Percentiles rank a stretch among this genome's conserved stretches.
Conservation (phyloP, 2,797 vertebrate species). For the Jordanella pulchra region DNA sequence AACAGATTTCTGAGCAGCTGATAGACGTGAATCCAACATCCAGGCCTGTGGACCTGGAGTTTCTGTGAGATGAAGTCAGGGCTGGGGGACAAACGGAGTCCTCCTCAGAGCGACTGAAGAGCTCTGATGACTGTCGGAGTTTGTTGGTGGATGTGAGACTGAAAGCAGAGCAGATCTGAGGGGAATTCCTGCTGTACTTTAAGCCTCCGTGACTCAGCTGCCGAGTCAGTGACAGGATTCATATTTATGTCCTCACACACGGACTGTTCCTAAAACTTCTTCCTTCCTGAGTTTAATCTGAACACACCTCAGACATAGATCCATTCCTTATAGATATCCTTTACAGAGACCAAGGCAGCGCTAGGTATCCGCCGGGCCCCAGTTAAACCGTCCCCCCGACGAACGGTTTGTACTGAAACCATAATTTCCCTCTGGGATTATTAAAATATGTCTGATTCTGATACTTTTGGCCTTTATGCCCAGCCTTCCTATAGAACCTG, state of each 20-base stretch:
- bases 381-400: too few relatives aligned
- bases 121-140: not conserved
- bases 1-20: not conserved
- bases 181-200: constrained; percentile 47
- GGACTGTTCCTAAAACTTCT: not conserved
- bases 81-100: not conserved
- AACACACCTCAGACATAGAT: too few relatives aligned
- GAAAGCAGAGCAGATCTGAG: not conserved
- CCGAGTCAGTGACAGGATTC: constrained; percentile 38
- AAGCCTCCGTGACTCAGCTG: constrained; percentile 43
- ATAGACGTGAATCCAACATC: constrained; percentile 1
- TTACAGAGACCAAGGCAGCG: too few relatives aligned
- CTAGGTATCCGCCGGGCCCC: too few relatives aligned
- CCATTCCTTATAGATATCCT: too few relatives aligned
- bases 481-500: too few relatives aligned
- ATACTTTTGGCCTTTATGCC: too few relatives aligned
- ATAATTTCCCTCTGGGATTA: too few relatives aligned
- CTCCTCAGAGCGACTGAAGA: not conserved
- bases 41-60: not conserved
- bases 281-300: not conserved
- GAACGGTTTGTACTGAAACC: too few relatives aligned
- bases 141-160: not conserved
- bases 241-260: not conserved
- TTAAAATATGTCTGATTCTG: too few relatives aligned
- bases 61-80: not conserved